phyloP scores from a whole-genome alignment of 1,140 invertebrate genomes.

The Saccostrea glomerata region DNA sequence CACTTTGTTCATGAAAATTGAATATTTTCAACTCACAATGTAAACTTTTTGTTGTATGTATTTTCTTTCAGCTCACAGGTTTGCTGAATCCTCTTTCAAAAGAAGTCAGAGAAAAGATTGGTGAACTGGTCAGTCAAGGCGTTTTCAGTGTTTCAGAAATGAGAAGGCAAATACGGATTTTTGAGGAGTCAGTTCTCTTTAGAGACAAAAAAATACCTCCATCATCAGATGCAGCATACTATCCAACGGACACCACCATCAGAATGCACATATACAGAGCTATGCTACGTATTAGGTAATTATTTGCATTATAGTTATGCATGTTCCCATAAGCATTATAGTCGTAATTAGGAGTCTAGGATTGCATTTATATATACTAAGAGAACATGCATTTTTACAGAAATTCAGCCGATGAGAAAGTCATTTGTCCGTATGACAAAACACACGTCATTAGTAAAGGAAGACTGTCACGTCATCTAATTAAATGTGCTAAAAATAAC shows the following conservation, averaged over 20 bases:
- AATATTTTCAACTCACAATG: too few relatives aligned
- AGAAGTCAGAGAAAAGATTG: slow-evolving; percentile 29
- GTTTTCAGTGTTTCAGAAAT: slow-evolving; percentile 41
- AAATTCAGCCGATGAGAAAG: not conserved
- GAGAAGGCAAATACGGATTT: slow-evolving; percentile 16
- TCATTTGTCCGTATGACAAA: not conserved
- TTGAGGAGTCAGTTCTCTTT: slow-evolving; percentile 7
- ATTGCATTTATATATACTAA: slow-evolving; percentile 17
- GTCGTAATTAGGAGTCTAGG: slow-evolving; percentile 9
- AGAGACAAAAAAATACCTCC: not conserved
- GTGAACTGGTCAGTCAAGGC: slow-evolving; percentile 30
- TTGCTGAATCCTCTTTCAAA: slow-evolving; percentile 38
- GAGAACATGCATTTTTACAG: slow-evolving; percentile 3
- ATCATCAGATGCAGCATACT: slow-evolving; percentile 26
- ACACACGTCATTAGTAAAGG: not conserved
- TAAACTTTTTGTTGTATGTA: too few relatives aligned
- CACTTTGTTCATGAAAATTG: too few relatives aligned
- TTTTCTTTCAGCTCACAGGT: not conserved
- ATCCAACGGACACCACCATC: slow-evolving; percentile 38
- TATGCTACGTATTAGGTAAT: too few relatives aligned
- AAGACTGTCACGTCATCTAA: slow-evolving; percentile 9
- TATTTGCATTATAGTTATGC: too few relatives aligned
- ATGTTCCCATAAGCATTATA: not conserved
- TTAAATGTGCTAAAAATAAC: not conserved
- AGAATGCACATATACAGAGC: slow-evolving; percentile 21